A percentile compares a stretch with the other conserved stretches of the same genome.
Conservation (phyloP, 2,113 vertebrate species). For the Ophiodon elongatus region DNA sequence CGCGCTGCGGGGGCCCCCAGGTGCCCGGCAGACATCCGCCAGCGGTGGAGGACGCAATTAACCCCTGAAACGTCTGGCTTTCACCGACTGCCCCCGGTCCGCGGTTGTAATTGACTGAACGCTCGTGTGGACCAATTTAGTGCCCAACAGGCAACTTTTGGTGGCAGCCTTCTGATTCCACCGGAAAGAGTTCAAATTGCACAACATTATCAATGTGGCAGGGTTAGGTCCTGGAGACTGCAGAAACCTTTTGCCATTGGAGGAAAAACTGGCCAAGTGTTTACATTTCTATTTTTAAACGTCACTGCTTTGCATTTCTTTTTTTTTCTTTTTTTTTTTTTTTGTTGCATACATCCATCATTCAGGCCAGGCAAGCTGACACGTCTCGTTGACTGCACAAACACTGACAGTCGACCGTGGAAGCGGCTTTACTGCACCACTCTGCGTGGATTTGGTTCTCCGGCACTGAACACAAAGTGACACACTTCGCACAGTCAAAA, state of each 20-base stretch:
- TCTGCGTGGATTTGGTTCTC: slow-evolving; percentile 17
- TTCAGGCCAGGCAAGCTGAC: slow-evolving; percentile 1
- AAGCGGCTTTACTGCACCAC: slow-evolving; percentile 28
- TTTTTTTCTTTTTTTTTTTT: not conserved
- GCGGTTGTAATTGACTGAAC: not conserved
- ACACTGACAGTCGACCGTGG: slow-evolving; percentile 6
- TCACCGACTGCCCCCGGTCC: slow-evolving; percentile 6
- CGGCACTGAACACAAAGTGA: slow-evolving; percentile 15
- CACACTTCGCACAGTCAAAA: slow-evolving; percentile 15
- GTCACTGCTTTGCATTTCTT: not conserved
- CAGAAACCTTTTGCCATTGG: not conserved
- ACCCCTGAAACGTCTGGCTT: slow-evolving; percentile 38
- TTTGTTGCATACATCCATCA: not conserved
- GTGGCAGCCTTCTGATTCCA: not conserved
- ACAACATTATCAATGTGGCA: not conserved
- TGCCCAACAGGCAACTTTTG: slow-evolving; percentile 26
- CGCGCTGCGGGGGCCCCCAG: slow-evolving; percentile 18
- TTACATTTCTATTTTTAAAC: not conserved
- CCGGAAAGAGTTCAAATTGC: not conserved
- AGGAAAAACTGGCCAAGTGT: not conserved
- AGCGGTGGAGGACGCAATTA: slow-evolving; percentile 48
- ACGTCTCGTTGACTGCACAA: slow-evolving; percentile 41
- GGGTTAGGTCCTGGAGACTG: not conserved
- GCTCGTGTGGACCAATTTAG: not conserved
- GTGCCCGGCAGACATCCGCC: slow-evolving; percentile 29